Evolutionary conservation across 2,797 vertebrate species (phyloP).

Genomic region (Gobio occitaniae): DNA sequence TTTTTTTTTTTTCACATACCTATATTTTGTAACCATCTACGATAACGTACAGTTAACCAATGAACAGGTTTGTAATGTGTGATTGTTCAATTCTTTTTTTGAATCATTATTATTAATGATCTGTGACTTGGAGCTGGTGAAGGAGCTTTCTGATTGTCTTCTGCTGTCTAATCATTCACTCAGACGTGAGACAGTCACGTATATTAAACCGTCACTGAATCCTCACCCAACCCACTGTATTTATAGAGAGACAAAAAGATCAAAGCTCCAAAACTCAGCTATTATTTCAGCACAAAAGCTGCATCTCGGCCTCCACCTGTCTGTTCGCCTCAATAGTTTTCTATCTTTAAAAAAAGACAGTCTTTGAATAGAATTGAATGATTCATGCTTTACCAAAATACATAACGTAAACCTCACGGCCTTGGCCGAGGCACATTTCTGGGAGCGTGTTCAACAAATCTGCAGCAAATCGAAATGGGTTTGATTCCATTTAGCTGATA

Average conservation of each 20-base stretch:
- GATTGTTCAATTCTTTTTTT: neutral
- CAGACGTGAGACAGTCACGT: slow-evolving; percentile 10
- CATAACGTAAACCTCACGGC: neutral
- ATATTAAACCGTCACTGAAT: slow-evolving; percentile 30
- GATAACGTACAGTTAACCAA: neutral
- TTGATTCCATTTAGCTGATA: slow-evolving; percentile 11
- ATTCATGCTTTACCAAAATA: slow-evolving; percentile 13
- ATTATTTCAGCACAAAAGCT: slow-evolving; percentile 14
- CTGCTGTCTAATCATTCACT: slow-evolving; percentile 15
- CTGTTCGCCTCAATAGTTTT: neutral
- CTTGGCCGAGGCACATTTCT: slow-evolving; percentile 26
- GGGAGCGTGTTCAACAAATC: slow-evolving; percentile 30
- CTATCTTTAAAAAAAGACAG: neutral
- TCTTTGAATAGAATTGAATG: slow-evolving; percentile 17
- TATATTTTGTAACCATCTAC: neutral
- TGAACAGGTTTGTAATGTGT: neutral
- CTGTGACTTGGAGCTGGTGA: neutral
- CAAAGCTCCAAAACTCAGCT: slow-evolving; percentile 6
- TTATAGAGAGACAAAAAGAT: neutral
- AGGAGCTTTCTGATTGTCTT: neutral
- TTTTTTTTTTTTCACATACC: too few species aligned
- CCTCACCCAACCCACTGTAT: neutral
- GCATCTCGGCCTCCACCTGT: slow-evolving; percentile 9
- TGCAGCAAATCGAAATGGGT: neutral
- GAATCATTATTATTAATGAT: neutral